A percentile compares a stretch with the other conserved stretches of the same genome.
phyloP scores from a whole-genome alignment of 1,140 invertebrate genomes.

The Aricia agestis region DNA sequence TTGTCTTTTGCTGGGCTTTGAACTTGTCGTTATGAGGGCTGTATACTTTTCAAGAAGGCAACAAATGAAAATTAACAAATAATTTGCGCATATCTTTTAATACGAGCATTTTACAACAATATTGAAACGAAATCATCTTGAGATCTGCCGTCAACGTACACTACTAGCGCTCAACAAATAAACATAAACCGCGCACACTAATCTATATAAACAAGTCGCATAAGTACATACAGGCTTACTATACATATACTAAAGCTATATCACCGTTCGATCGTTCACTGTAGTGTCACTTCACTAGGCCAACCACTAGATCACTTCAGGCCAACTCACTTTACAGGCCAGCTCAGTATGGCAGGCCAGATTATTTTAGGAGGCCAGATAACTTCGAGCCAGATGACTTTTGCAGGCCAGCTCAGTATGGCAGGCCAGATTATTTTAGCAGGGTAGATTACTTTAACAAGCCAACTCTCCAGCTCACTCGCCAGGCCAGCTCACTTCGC shows the following conservation, averaged over 20 bases:
- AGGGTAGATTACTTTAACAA: too few species aligned
- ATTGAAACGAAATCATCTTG: slow-evolving; percentile 74
- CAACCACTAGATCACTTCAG: slow-evolving; percentile 7
- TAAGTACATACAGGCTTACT: slow-evolving; percentile 73
- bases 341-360: slow-evolving; percentile 45
- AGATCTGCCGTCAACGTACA: slow-evolving; percentile 75
- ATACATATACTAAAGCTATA: slow-evolving; percentile 74
- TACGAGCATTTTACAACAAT: slow-evolving; percentile 76
- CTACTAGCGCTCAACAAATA: slow-evolving; percentile 74
- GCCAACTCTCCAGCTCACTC: too few species aligned
- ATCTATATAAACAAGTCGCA: slow-evolving; percentile 75
- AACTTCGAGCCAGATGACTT: slow-evolving; percentile 90
- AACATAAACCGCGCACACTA: slow-evolving; percentile 73
- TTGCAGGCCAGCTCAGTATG: slow-evolving; percentile 85
- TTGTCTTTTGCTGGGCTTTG: too few species aligned
- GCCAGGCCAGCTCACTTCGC: too few species aligned
- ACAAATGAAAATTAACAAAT: slow-evolving; percentile 43
- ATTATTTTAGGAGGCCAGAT: slow-evolving; percentile 45
- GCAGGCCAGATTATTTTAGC: too few species aligned
- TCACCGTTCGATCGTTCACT: slow-evolving; percentile 61
- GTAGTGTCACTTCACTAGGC: slow-evolving; percentile 24
- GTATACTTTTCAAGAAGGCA: neutral
- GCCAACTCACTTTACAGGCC: slow-evolving; percentile 35
- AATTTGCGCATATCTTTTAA: slow-evolving; percentile 74
- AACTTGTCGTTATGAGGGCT: too few species aligned